Conservation (phyloP, 2,113 vertebrate species). For the Leptosomus discolor region DNA sequence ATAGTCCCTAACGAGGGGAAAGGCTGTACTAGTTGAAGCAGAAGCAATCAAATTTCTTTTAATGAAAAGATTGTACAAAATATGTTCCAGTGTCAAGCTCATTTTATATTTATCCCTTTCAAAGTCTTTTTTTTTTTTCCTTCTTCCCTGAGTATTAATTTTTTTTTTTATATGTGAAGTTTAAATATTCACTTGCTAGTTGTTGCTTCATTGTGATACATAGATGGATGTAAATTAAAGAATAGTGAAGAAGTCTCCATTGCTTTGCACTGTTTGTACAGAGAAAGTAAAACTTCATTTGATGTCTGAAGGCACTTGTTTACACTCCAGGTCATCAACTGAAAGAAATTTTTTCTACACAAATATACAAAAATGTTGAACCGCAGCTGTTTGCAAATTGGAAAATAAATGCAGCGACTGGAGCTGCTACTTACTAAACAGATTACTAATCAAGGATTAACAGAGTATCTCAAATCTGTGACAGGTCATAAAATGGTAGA, state of each 20-base stretch:
- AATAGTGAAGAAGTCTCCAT: neutral
- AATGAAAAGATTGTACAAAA: neutral
- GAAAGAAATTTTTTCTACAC: neutral
- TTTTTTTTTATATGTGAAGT: neutral
- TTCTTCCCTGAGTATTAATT: neutral
- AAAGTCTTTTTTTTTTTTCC: neutral
- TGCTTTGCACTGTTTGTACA: neutral
- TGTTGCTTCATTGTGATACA: neutral
- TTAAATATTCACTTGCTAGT: neutral
- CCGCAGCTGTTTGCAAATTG: neutral
- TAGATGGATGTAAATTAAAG: neutral
- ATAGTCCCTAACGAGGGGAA: neutral
- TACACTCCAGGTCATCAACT: neutral
- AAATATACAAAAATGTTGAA: neutral
- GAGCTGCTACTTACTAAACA: neutral
- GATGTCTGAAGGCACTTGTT: neutral
- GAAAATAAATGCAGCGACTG: neutral
- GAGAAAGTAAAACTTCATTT: neutral
- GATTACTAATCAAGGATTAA: neutral
- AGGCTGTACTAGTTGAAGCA: neutral
- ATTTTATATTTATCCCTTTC: neutral
- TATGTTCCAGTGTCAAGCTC: neutral
- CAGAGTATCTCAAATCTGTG: neutral
- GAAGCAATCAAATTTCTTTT: conserved; percentile 4
- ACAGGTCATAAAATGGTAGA: neutral